phyloP scores from a whole-genome alignment of 1,140 invertebrate species.

The Zaprionus capensis region DNA sequence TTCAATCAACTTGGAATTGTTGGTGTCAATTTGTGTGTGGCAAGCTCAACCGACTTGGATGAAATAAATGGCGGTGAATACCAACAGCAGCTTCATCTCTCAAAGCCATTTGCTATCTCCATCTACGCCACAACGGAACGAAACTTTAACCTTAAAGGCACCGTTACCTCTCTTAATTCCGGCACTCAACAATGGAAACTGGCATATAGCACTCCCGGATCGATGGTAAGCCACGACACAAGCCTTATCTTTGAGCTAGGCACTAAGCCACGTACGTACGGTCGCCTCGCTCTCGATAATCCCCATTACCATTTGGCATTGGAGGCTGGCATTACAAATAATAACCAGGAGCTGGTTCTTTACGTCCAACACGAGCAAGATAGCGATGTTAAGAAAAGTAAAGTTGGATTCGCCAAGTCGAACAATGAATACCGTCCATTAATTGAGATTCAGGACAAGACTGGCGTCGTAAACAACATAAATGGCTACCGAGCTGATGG shows the following conservation, averaged over 20 bases:
- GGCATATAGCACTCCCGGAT: constrained; percentile 89
- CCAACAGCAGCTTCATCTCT: constrained; percentile 50
- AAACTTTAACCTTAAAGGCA: constrained; percentile 79
- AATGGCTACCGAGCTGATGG: constrained; percentile 86
- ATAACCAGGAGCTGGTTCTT: constrained; percentile 64
- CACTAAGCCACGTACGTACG: constrained; percentile 55
- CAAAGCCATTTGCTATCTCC: constrained; percentile 49
- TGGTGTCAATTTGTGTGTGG: constrained; percentile 89
- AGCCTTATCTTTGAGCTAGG: constrained; percentile 63
- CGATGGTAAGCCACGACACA: constrained; percentile 86
- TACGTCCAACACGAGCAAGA: constrained; percentile 86
- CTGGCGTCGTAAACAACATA: constrained; percentile 82
- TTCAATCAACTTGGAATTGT: constrained; percentile 89
- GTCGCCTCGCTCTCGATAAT: constrained; percentile 61
- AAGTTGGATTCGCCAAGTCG: constrained; percentile 87
- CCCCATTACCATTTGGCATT: constrained; percentile 60
- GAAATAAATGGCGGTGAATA: constrained; percentile 14
- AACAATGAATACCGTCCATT: constrained; percentile 88
- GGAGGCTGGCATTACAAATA: constrained; percentile 69
- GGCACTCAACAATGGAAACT: constrained; percentile 85
- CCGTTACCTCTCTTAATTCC: constrained; percentile 32
- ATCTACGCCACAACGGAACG: constrained; percentile 86
- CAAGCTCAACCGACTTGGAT: constrained; percentile 84
- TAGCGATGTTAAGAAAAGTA: constrained; percentile 86
- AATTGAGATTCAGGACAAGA: constrained; percentile 88